Percentiles rank a stretch among this genome's conserved stretches.
These are phyloP conservation scores for Campylomormyrus tamandua DNA, from an alignment of 2,113 vertebrate genomes.

Conservation along the genomic window DNA sequence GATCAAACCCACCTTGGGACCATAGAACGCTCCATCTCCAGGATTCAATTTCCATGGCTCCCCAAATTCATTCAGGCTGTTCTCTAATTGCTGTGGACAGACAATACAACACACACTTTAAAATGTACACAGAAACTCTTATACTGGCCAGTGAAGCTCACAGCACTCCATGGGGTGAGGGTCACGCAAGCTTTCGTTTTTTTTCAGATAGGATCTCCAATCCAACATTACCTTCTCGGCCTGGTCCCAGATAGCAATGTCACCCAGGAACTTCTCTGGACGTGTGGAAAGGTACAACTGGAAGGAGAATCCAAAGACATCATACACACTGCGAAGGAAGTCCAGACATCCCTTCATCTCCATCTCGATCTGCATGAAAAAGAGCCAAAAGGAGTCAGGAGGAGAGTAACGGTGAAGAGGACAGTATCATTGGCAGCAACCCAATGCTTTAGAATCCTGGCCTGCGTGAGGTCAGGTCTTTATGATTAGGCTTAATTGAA, in stretches of 20 bases:
- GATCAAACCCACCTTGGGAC: slow-evolving; percentile 78
- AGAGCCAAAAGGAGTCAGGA: not conserved
- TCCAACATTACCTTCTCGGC: slow-evolving; percentile 76
- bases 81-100: slow-evolving; percentile 77
- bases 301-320: slow-evolving; percentile 85
- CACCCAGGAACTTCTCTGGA: slow-evolving; percentile 81
- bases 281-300: slow-evolving; percentile 86
- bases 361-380: slow-evolving; percentile 69
- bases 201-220: not conserved
- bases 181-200: not conserved
- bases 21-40: slow-evolving; percentile 90
- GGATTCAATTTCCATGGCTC: slow-evolving; percentile 82
- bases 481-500: not conserved
- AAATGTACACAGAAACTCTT: not conserved
- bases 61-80: slow-evolving; percentile 82
- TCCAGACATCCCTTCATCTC: slow-evolving; percentile 86
- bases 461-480: not conserved
- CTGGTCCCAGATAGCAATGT: slow-evolving; percentile 74
- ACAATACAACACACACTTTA: not conserved
- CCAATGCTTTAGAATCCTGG: not conserved
- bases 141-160: not conserved
- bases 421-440: not conserved
- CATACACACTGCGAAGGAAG: slow-evolving; percentile 81
- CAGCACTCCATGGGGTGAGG: not conserved
- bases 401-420: not conserved